Evolutionary conservation across 1,140 invertebrate species (phyloP), one percentile per base, ranked within the genome.

Genomic region (Drosophila guanche): DNA sequence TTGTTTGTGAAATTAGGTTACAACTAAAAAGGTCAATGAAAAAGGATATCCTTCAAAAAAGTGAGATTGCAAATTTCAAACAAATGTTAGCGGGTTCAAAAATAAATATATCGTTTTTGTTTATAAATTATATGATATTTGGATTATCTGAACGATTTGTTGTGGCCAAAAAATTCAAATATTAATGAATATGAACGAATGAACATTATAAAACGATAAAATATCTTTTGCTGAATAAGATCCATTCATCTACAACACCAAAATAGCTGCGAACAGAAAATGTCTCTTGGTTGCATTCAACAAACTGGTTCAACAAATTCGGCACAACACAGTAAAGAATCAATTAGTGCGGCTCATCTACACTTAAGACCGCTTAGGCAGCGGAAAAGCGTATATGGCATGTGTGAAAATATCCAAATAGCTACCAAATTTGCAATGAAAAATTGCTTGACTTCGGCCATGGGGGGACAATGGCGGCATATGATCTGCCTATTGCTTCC

Each of bases 331-430:
- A 68, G 66, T 88, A 53, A 83, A 86, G 83, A 86, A 86, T 88
- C 83, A 89, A 86, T 86, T 86, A 88, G 78, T 72, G 58, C 40
- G 52, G 40, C 54, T 60, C 68, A 86, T 80, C 65, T 70, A 71
- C 50, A 65, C 59, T 56, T 48, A 41, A 45, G 50, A 58, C 66
- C 23, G 52, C 40, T 60, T 57, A 71, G 74, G 83, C 75, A 55
- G 68, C 59, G 66, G 84, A 62, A 76, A 79, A 76, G 65, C 72
- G 56, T 59, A 60, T 40, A 52, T 14, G 59, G 69, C 76, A 88
- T 78, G 76, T 88, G 71, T 80, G 72, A 83, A 83, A 81, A 76
- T 76, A 76, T 66, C 80, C 37, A 65, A 77, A 65, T 59, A 12
- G 56, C 51, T 40, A 46, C 51, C 59, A 59, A 76, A 77, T 75